Percentiles rank a stretch among this genome's conserved stretches.
Evolutionary conservation across 2,113 vertebrate genomes (phyloP).

Genomic region (Coreoperca whiteheadi): DNA sequence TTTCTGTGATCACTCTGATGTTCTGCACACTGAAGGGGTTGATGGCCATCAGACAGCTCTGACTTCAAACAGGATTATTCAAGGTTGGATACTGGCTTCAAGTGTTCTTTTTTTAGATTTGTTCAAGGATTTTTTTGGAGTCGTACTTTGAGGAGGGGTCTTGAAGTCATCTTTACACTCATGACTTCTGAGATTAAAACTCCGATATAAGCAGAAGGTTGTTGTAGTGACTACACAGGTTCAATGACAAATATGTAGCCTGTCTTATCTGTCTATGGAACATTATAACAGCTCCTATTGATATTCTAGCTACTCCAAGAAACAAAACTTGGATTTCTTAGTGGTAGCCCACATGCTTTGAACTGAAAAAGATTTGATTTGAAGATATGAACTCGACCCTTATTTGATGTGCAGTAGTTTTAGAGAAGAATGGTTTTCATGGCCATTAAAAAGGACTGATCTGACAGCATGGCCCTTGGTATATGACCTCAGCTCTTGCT

Average conservation of each 20-base stretch:
- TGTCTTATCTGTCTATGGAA: constrained; percentile 23
- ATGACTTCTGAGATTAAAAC: constrained; percentile 34
- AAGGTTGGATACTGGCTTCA: constrained; percentile 36
- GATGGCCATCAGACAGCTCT: constrained; percentile 41
- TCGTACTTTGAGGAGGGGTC: constrained; percentile 42
- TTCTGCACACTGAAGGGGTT: constrained; percentile 22
- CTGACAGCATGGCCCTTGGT: constrained; percentile 14
- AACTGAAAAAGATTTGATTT: constrained; percentile 13
- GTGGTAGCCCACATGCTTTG: neutral
- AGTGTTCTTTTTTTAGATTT: constrained; percentile 47
- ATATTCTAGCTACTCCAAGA: constrained; percentile 4
- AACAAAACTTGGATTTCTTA: neutral
- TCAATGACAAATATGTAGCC: constrained; percentile 7
- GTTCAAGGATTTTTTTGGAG: constrained; percentile 36
- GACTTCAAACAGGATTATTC: constrained; percentile 53
- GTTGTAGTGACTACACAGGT: neutral
- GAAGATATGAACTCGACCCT: neutral
- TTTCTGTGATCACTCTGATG: constrained; percentile 32
- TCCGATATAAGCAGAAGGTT: neutral
- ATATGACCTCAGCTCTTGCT: constrained; percentile 13
- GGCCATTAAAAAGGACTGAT: constrained; percentile 36
- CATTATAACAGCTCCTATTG: constrained; percentile 13
- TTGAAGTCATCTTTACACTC: constrained; percentile 41
- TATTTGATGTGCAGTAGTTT: constrained; percentile 17
- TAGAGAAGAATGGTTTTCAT: constrained; percentile 17